Evolutionary conservation across 2,113 vertebrate species (phyloP).

Genomic region (Saimiri boliviensis): DNA sequence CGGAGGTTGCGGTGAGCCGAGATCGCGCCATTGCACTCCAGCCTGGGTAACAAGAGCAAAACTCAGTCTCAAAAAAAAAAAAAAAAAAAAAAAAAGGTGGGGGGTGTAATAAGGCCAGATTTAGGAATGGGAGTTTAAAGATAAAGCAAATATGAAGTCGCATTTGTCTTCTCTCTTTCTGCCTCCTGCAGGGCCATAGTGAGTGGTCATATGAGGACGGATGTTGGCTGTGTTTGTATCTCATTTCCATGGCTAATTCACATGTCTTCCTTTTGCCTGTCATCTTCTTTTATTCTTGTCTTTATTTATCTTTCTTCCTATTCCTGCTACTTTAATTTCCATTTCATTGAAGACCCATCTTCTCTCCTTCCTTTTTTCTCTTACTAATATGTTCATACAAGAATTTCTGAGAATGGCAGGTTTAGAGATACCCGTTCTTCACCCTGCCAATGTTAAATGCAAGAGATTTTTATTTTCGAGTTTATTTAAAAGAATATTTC

Average conservation of each 20-base stretch:
- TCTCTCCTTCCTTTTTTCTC: not conserved
- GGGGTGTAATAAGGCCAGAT: not conserved
- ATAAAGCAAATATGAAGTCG: not conserved
- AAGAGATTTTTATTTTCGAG: conserved; percentile 21
- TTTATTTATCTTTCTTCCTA: not conserved
- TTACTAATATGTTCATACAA: not conserved
- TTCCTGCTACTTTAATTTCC: not conserved
- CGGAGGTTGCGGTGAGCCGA: too few species aligned
- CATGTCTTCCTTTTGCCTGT: not conserved
- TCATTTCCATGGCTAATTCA: not conserved
- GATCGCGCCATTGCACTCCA: too few species aligned
- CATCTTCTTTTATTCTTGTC: not conserved
- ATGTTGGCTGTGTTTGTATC: not conserved
- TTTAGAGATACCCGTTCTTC: not conserved
- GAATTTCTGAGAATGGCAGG: not conserved
- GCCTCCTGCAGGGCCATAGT: not conserved
- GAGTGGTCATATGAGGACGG: not conserved
- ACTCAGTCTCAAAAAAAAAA: too few species aligned
- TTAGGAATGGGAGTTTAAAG: not conserved
- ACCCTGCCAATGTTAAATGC: not conserved
- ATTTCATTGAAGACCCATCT: not conserved
- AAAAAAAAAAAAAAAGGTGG: too few species aligned
- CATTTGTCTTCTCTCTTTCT: not conserved
- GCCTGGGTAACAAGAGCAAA: too few species aligned
- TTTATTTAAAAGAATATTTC: conserved; percentile 7